Percentiles rank a stretch among this genome's conserved stretches.
Evolutionary conservation across 2,797 vertebrate genomes (phyloP).

Genomic region (Melanotaenia trifasciata): DNA sequence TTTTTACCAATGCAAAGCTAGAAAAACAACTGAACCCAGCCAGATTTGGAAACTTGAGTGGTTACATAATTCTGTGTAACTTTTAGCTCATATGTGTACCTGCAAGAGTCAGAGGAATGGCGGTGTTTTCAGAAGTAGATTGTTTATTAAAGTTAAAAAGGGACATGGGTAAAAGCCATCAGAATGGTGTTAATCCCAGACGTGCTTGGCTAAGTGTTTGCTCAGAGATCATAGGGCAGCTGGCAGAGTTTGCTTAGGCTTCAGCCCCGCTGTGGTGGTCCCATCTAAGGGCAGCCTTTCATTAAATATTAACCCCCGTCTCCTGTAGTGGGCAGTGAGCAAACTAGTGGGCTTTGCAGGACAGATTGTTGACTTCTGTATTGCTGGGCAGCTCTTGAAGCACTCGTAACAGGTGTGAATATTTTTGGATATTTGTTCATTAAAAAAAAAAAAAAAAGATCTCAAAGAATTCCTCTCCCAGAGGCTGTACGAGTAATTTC

Average conservation of each 20-base stretch:
- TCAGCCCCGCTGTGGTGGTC: conserved; percentile 63
- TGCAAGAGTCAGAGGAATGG: conserved; percentile 40
- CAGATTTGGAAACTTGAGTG: conserved; percentile 39
- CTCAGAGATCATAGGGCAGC: conserved; percentile 73
- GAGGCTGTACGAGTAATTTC: conserved; percentile 29
- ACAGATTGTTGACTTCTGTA: conserved; percentile 32
- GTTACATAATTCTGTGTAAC: conserved; percentile 65
- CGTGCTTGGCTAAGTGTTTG: conserved; percentile 63
- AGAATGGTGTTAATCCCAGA: conserved; percentile 56
- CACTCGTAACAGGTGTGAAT: conserved; percentile 49
- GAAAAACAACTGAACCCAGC: conserved; percentile 34
- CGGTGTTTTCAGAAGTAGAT: conserved; percentile 48
- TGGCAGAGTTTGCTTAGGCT: conserved; percentile 77
- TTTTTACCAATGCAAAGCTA: conserved; percentile 21
- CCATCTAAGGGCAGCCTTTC: conserved; percentile 61
- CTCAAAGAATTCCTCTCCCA: background rate
- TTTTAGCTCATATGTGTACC: conserved; percentile 47
- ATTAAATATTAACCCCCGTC: conserved; percentile 65
- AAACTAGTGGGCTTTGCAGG: conserved; percentile 24
- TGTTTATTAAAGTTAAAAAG: conserved; percentile 38
- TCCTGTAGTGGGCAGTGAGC: conserved; percentile 38
- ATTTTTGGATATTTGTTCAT: conserved; percentile 36
- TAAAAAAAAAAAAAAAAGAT: conserved; percentile 41
- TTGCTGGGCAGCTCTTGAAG: conserved; percentile 32
- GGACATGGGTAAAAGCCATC: conserved; percentile 32